These are phyloP conservation scores for Mizuhopecten yessoensis DNA, from an alignment of 1,140 invertebrate genomes.

Conservation along the genomic window DNA sequence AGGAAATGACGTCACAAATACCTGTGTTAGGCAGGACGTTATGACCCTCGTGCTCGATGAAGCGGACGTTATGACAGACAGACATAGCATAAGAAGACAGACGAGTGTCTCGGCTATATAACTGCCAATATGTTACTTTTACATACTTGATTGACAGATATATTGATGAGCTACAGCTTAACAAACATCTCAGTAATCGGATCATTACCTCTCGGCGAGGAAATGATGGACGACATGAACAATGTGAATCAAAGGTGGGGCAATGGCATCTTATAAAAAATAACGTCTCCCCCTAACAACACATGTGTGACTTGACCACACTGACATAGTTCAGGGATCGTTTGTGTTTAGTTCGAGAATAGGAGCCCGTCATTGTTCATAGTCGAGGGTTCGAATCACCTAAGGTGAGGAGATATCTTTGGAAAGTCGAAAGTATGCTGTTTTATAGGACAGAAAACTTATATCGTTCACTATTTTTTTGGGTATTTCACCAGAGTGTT, in stretches of 20 bases:
- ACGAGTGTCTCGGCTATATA: not conserved
- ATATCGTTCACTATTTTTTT: too few species aligned
- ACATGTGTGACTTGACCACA: too few species aligned
- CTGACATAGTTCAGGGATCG: too few species aligned
- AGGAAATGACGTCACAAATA: constrained; percentile 2
- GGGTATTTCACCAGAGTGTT: too few species aligned
- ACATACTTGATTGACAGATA: not conserved
- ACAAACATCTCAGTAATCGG: not conserved
- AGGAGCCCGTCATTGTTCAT: too few species aligned
- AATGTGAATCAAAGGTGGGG: not conserved
- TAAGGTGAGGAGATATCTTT: too few species aligned
- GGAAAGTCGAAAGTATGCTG: too few species aligned
- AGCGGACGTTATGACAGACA: not conserved
- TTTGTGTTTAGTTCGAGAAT: too few species aligned
- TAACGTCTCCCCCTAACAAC: not conserved
- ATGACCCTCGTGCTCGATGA: constrained; percentile 15
- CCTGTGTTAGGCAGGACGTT: not conserved
- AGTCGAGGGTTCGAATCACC: too few species aligned
- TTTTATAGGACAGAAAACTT: too few species aligned
- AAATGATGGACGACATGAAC: not conserved
- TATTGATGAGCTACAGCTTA: not conserved
- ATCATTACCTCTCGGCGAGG: constrained; percentile 16
- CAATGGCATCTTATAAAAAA: not conserved
- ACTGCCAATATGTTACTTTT: not conserved
- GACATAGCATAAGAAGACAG: constrained; percentile 3